Evolutionary conservation across 2,888 invertebrate species (phyloP).

Genomic region (Leptarthrus brevirostris): DNA sequence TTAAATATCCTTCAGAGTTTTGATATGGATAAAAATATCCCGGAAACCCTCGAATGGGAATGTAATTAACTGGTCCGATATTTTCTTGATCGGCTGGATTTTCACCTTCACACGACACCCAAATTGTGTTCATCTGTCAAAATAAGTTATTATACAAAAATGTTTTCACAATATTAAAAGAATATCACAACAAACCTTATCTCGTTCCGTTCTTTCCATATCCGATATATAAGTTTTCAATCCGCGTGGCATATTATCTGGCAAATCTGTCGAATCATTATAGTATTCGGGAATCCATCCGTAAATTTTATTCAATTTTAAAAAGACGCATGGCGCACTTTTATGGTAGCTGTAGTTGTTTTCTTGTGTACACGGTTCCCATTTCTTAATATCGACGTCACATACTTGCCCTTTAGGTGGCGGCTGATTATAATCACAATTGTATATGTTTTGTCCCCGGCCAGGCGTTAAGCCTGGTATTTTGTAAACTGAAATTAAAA

Average conservation of each 20-base stretch:
- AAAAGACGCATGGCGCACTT: conserved; percentile 92
- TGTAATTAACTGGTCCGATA: conserved; percentile 85
- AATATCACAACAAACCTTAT: conserved; percentile 58
- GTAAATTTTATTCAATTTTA: conserved; percentile 95
- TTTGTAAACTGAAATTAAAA: conserved; percentile 74
- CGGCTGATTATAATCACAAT: conserved; percentile 79
- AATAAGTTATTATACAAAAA: conserved; percentile 60
- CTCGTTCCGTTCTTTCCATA: conserved; percentile 66
- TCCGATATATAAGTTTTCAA: conserved; percentile 77
- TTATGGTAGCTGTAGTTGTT: conserved; percentile 90
- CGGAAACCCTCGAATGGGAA: conserved; percentile 85
- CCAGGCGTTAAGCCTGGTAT: conserved; percentile 78
- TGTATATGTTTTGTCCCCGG: conserved; percentile 79
- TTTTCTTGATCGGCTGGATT: conserved; percentile 93
- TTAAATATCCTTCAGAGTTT: conserved; percentile 87
- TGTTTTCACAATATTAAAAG: no score
- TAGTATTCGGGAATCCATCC: conserved; percentile 89
- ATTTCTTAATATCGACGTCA: conserved; percentile 84
- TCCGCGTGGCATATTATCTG: conserved; percentile 78
- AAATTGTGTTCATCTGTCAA: conserved; percentile 81
- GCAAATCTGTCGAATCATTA: conserved; percentile 77
- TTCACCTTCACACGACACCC: conserved; percentile 95
- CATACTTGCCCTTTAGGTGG: conserved; percentile 84
- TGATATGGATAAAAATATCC: conserved; percentile 91
- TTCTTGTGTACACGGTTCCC: conserved; percentile 84